Evolutionary conservation across 1,140 invertebrate genomes (phyloP), one percentile per base, ranked within the genome.

Genomic region (Delia radicum): DNA sequence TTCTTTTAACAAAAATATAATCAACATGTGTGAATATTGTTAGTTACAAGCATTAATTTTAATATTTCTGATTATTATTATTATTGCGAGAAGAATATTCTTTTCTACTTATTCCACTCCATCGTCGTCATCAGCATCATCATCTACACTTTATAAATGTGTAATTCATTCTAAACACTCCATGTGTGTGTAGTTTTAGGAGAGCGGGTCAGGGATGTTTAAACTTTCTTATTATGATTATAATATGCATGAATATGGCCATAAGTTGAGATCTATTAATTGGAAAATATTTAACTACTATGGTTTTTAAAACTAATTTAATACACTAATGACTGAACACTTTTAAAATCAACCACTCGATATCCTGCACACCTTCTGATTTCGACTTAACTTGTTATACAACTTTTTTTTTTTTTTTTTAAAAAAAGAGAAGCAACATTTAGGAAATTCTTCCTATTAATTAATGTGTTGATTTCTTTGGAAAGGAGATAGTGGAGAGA

Each of bases 1-100:
- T 42, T 42, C 37, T 42, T 42, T 4, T 42, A 1, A 15, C 37
- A 42, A 15, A 65, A 65, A 65, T 65, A 65, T 29, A 65, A 65
- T 31, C 62, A 65, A 65, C 62, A 65, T 65, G 62, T 65, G 62
- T 15, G 27, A 65, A 65, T 28, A 65, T 29, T 65, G 62, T 65
- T 65, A 65, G 62, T 65, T 65, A 28, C 27, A 29, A 27, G 28
- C 27, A 65, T 65, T 65, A 65, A 65, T 65, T 65, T 65, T 65
- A 65, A 65, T 65, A 65, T 65, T 65, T 65, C 62, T 29, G 62
- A 65, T 65, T 31, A 65, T 28, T 37, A 15, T 42, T 42, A 42
- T 42, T 15, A 42, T 42, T 42, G n/a, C 5, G 27, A 65, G 62
- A 65, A 65, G 24, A 63, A 26, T 13, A 3, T 42, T 42, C 37